Base-by-base conservation (phyloP, 2,888 invertebrate genomes). In the Proisotoma minuta region DNA sequence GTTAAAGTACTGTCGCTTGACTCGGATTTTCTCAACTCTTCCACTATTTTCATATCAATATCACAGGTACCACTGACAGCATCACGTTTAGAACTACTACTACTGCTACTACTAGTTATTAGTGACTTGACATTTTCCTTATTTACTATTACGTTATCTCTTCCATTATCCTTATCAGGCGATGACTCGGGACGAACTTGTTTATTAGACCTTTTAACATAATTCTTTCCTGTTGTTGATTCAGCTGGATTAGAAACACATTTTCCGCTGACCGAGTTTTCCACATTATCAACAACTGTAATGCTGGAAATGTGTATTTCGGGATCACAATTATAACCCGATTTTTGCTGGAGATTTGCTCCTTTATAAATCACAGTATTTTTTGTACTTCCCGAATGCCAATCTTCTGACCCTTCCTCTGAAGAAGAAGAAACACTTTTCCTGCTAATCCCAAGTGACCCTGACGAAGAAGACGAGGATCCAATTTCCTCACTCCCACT, bases 371-470 rank as follows among this genome's bases (percentile, higher is more conserved):
- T 69, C 52, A 69, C 69, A 22, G 69, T 69, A 29, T 66, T 56
- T 18, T 56, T 69, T 62, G 69, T 63, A 65, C 69, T 67, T 60
- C 66, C 69, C 18, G 69, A 69, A 40, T 69, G 64, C 69, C 69
- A 69, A 62, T 69, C 66, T 2, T 63, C 63, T 2, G 61, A 62
- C 43, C 64, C 63, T 40, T 66, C 66, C 50, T 66, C 56, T 2
- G 3, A 5, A 43, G 49, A 49, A 5, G 49, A 49, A 8, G 56
- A 56, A 15, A 29, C 67, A 57, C 62, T 62, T n/a, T 39, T 59
- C 28, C n/a, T 52, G 1, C 34, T 58, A 18, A 58, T 58, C 34
- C 54, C 59, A n/a, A n/a, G n/a, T n/a, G n/a, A n/a, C n/a, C n/a
- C n/a, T n/a, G n/a, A n/a, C n/a, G 43, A 20, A 18, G 43, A 18